A percentile compares a stretch with the other conserved stretches of the same genome.
Evolutionary conservation across 2,797 vertebrate genomes (phyloP).

Genomic region (Poecilia gillii): DNA sequence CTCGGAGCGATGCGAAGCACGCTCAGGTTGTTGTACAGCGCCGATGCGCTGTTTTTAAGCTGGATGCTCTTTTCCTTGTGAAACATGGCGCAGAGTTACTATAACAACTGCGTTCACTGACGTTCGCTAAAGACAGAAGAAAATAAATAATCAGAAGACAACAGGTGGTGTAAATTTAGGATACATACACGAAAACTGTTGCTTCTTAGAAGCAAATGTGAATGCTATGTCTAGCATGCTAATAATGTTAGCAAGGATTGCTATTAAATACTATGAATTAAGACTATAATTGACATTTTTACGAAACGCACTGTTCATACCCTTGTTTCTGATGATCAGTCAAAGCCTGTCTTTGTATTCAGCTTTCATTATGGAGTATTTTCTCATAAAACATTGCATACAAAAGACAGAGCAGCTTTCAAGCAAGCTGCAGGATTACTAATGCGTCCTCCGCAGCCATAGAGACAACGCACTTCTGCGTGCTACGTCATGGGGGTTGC

Average conservation of each 20-base stretch:
- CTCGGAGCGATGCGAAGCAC: slow-evolving; percentile 83
- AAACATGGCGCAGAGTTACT: slow-evolving; percentile 78
- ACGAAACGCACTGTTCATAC: not conserved
- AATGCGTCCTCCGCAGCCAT: slow-evolving; percentile 75
- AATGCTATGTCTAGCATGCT: slow-evolving; percentile 42
- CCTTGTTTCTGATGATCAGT: not conserved
- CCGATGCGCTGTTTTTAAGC: slow-evolving; percentile 87
- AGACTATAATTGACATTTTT: not conserved
- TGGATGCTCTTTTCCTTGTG: slow-evolving; percentile 87
- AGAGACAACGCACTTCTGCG: slow-evolving; percentile 65
- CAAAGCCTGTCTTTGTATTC: rapidly evolving
- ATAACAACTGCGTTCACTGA: not conserved
- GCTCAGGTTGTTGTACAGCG: slow-evolving; percentile 92
- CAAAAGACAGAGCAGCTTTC: not conserved
- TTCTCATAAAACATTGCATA: not conserved
- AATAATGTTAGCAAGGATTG: slow-evolving; percentile 21
- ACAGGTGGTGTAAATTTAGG: not conserved
- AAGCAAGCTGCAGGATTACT: slow-evolving; percentile 46
- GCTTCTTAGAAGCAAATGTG: not conserved
- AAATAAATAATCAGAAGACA: not conserved
- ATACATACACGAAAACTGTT: not conserved
- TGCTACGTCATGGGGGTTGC: slow-evolving; percentile 64
- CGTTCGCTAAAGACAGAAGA: not conserved
- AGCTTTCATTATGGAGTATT: not conserved
- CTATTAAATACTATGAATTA: not conserved